Percentiles rank a stretch among this genome's conserved stretches.
These are phyloP conservation scores for Pseudochaenichthys georgianus DNA, from an alignment of 2,797 vertebrate genomes.

Conservation along the genomic window DNA sequence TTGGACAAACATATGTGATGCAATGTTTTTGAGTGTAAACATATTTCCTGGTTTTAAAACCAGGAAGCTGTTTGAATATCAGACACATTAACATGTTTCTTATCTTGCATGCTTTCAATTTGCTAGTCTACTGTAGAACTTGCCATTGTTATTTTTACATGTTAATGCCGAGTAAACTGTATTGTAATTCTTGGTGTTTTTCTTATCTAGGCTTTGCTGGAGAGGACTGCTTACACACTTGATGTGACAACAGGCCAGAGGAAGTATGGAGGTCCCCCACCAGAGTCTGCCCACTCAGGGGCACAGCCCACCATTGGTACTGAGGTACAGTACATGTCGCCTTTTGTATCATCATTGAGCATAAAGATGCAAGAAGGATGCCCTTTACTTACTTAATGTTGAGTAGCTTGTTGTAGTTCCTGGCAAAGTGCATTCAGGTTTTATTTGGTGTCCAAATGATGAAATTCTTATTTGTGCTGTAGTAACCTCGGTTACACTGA, in stretches of 20 bases:
- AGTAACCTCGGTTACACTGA: constrained; percentile 77
- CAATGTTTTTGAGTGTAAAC: constrained; percentile 1
- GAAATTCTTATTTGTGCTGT: constrained; percentile 48
- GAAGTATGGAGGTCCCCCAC: constrained; percentile 98
- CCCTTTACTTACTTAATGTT: background rate
- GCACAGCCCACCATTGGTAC: constrained; percentile 96
- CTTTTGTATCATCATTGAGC: background rate
- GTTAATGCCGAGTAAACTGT: background rate
- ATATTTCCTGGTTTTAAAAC: background rate
- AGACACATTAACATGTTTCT: background rate
- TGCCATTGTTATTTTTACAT: background rate
- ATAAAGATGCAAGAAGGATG: background rate
- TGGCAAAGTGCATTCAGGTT: background rate
- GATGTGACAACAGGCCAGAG: constrained; percentile 99
- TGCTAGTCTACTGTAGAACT: background rate
- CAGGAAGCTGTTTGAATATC: background rate
- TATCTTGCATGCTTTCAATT: background rate
- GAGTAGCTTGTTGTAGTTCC: background rate
- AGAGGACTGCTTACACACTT: constrained; percentile 97
- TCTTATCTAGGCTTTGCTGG: constrained; percentile 88
- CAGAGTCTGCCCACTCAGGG: constrained; percentile 94
- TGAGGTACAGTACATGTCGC: constrained; percentile 85
- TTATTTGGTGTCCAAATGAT: constrained; percentile 67
- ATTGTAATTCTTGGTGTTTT: background rate
- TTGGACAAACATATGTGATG: background rate